Conservation (phyloP, 2,797 vertebrate species). For the Lacerta viridis region DNA sequence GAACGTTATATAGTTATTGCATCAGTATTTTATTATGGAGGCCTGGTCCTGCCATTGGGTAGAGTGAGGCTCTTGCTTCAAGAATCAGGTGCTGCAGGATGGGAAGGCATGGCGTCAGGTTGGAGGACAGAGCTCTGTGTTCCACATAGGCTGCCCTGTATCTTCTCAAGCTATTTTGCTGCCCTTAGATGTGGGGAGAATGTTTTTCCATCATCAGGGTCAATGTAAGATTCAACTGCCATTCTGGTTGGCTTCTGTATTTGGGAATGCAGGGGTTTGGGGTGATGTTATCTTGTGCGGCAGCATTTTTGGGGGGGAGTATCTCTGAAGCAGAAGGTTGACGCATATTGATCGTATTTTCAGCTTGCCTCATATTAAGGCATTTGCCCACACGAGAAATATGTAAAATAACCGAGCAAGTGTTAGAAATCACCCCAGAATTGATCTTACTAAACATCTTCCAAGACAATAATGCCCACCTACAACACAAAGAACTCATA, state of each 20-base stretch:
- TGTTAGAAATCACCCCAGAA: no score
- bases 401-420: no score
- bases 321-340: no score
- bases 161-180: background rate
- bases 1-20: no score
- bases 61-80: background rate
- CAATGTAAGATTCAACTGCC: background rate
- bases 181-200: background rate
- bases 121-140: background rate
- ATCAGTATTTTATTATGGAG: no score
- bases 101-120: no score
- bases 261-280: background rate
- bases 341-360: background rate
- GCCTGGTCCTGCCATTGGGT: no score
- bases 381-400: no score
- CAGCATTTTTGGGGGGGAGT: no score
- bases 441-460: no score
- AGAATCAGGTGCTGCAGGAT: background rate
- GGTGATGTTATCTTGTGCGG: background rate
- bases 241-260: background rate
- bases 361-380: background rate
- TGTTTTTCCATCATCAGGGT: background rate
- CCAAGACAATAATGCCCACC: no score
- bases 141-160: background rate
- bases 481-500: no score